phyloP scores from a whole-genome alignment of 92 coral and sea anemone species.

The Actinernus sp. region DNA sequence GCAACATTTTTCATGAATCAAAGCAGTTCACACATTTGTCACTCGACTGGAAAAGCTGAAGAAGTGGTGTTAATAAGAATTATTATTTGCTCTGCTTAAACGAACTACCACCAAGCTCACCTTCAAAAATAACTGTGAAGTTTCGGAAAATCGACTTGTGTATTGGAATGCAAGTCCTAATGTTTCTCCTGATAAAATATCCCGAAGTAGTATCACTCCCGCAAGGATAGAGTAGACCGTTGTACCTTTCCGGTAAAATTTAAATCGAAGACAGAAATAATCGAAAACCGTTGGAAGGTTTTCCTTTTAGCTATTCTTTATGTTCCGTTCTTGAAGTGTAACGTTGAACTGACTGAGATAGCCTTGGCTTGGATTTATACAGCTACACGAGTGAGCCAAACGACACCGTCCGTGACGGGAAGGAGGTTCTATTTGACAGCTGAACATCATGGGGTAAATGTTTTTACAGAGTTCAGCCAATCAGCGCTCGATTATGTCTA shows the following conservation, averaged over 20 bases:
- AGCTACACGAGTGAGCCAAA: neutral
- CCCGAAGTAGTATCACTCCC: neutral
- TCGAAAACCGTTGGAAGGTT: slow-evolving; percentile 3
- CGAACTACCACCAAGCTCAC: too few species aligned
- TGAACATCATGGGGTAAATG: slow-evolving; percentile 90
- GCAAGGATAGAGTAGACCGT: neutral
- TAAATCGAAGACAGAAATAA: neutral
- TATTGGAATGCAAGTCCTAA: neutral
- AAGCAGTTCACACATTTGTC: too few species aligned
- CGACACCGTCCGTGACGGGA: slow-evolving; percentile 40
- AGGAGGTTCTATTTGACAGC: slow-evolving; percentile 97
- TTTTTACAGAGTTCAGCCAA: slow-evolving; percentile 77
- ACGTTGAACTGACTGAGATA: too few species aligned
- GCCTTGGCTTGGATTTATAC: neutral
- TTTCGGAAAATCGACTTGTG: too few species aligned
- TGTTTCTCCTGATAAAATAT: neutral
- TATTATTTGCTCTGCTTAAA: too few species aligned
- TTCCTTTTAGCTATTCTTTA: neutral
- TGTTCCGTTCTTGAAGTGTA: too few species aligned
- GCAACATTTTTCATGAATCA: slow-evolving; percentile 1
- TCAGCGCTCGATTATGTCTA: slow-evolving; percentile 59
- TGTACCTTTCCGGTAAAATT: neutral
- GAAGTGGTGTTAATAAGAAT: too few species aligned
- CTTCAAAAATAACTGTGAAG: too few species aligned
- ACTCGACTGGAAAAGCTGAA: too few species aligned